Evolutionary conservation across 2,888 invertebrate species (phyloP).

Genomic region (Leptura quadrifasciata): DNA sequence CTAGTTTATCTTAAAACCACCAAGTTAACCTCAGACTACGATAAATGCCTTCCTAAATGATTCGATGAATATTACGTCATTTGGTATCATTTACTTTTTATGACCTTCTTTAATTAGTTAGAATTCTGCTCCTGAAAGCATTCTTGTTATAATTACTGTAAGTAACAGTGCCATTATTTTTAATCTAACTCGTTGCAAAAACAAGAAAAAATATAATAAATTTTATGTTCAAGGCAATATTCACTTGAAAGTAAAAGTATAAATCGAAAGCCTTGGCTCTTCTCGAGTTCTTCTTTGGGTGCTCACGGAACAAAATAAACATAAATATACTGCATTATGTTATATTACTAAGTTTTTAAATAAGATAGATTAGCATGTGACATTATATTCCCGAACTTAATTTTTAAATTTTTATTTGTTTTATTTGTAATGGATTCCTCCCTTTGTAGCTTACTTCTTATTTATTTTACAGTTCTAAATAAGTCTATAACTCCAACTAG

Average conservation of each 20-base stretch:
- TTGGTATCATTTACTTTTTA: constrained; percentile 13
- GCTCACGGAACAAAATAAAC: too few relatives aligned
- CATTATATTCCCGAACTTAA: too few relatives aligned
- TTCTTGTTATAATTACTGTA: neutral
- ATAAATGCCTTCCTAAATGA: constrained; percentile 21
- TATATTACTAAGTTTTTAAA: too few relatives aligned
- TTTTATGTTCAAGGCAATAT: neutral
- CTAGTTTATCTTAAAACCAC: constrained; percentile 18
- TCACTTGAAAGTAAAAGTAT: neutral
- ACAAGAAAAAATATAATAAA: neutral
- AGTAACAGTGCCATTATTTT: constrained; percentile 2
- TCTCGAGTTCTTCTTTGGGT: neutral
- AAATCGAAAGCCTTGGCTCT: neutral
- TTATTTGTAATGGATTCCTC: too few relatives aligned
- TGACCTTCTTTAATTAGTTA: constrained; percentile 9
- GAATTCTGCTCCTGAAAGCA: neutral
- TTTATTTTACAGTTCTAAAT: too few relatives aligned
- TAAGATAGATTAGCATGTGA: too few relatives aligned
- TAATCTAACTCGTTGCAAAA: neutral
- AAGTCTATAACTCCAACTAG: too few relatives aligned
- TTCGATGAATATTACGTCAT: constrained; percentile 21
- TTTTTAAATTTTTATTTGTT: too few relatives aligned
- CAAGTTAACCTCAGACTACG: constrained; percentile 16
- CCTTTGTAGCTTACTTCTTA: too few relatives aligned
- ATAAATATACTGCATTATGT: too few relatives aligned